phyloP scores from a whole-genome alignment of 2,888 invertebrate species.

The Erebia ligea region DNA sequence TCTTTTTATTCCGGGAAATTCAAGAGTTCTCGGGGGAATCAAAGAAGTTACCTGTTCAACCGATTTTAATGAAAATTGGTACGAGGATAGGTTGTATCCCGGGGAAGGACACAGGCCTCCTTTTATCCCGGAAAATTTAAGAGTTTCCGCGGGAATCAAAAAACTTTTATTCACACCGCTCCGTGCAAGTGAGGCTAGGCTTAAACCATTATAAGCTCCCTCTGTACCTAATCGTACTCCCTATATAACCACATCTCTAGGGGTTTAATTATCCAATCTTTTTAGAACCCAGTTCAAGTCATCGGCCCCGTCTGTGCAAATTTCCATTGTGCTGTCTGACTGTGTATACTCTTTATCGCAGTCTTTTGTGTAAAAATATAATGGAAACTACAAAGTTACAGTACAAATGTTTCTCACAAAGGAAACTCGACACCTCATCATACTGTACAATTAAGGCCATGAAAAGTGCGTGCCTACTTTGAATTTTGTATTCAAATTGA shows the following conservation, averaged over 20 bases:
- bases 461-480: background rate
- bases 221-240: no score
- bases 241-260: background rate
- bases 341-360: constrained; percentile 16
- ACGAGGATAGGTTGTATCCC: no score
- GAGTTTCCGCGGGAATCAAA: no score
- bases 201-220: no score
- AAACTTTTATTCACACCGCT: no score
- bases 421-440: constrained; percentile 30
- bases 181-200: no score
- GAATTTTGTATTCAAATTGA: background rate
- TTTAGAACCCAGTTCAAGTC: background rate
- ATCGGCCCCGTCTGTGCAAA: constrained; percentile 9
- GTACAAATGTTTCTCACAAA: constrained; percentile 28
- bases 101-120: no score
- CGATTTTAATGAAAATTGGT: no score
- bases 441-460: constrained; percentile 18
- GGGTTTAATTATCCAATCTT: background rate
- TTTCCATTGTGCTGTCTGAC: constrained; percentile 14
- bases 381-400: constrained; percentile 28
- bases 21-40: no score
- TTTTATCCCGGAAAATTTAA: no score
- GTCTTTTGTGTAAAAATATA: constrained; percentile 28
- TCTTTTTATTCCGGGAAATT: no score
- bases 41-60: no score